These are phyloP conservation scores for Antheraea yamamai DNA, from an alignment of 2,888 invertebrate genomes.

Conservation along the genomic window DNA sequence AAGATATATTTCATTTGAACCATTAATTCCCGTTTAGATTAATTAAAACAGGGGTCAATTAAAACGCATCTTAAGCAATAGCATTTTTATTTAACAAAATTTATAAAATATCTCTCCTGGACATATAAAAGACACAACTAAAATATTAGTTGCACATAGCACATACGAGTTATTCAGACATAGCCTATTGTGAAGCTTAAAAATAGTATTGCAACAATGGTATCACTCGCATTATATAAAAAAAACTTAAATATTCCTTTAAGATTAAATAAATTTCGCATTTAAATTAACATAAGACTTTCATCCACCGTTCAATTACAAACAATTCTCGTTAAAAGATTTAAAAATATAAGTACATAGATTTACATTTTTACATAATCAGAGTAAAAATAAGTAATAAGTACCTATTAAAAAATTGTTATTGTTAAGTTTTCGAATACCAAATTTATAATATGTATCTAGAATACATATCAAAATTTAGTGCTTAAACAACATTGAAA, in stretches of 20 bases:
- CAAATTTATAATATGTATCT: constrained; percentile 60
- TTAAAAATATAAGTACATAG: constrained; percentile 38
- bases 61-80: constrained; percentile 68
- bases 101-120: constrained; percentile 42
- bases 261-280: constrained; percentile 22
- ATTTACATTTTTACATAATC: constrained; percentile 67
- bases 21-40: too few relatives aligned
- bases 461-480: constrained; percentile 60
- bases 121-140: constrained; percentile 32
- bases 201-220: constrained; percentile 78
- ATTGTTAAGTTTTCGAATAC: constrained; percentile 34
- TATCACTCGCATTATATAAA: constrained; percentile 69
- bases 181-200: constrained; percentile 50
- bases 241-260: constrained; percentile 34
- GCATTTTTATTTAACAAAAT: constrained; percentile 75
- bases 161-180: constrained; percentile 32
- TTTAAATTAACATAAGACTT: background rate
- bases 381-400: constrained; percentile 51
- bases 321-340: constrained; percentile 2
- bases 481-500: constrained; percentile 32
- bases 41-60: constrained; percentile 26
- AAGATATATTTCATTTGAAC: too few relatives aligned
- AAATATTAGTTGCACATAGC: constrained; percentile 36
- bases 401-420: constrained; percentile 43
- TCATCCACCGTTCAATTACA: background rate